These are phyloP conservation scores for Leuctra nigra DNA, from an alignment of 2,888 invertebrate genomes.

Conservation along the genomic window DNA sequence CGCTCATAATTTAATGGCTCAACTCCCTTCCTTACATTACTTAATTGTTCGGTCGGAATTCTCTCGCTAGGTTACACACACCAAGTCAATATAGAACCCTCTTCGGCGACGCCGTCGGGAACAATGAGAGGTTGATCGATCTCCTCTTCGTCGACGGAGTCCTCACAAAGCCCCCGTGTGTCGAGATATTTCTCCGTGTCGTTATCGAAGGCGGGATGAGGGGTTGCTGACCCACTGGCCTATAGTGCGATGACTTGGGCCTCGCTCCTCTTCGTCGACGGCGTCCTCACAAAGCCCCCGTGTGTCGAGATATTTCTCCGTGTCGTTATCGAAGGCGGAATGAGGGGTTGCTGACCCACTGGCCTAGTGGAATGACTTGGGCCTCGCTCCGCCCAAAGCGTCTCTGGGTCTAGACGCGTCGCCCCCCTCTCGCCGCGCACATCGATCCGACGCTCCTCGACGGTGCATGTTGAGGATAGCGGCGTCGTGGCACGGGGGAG, in stretches of 20 bases:
- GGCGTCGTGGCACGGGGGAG: constrained; percentile 14
- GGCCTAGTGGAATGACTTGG: constrained; percentile 23
- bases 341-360: constrained; percentile 24
- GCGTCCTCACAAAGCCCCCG: not conserved
- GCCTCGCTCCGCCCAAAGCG: constrained; percentile 25
- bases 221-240: constrained; percentile 26
- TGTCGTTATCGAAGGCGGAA: not conserved
- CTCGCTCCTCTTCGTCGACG: no score
- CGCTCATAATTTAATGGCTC: constrained; percentile 7
- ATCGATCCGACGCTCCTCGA: constrained; percentile 21
- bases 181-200: not conserved
- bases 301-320: not conserved
- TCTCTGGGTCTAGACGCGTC: constrained; percentile 27
- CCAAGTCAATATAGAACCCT: constrained; percentile 11
- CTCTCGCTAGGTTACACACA: no score
- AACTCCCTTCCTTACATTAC: constrained; percentile 10
- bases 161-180: not conserved
- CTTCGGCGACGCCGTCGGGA: not conserved
- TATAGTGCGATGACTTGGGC: constrained; percentile 21
- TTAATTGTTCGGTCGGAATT: constrained; percentile 12
- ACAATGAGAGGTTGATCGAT: not conserved
- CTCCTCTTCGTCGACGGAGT: no score
- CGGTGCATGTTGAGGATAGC: constrained; percentile 7
- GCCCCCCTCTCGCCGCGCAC: constrained; percentile 17
- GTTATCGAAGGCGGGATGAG: not conserved